Base-by-base conservation (phyloP, 2,113 vertebrate species). In the Silurus meridionalis region DNA sequence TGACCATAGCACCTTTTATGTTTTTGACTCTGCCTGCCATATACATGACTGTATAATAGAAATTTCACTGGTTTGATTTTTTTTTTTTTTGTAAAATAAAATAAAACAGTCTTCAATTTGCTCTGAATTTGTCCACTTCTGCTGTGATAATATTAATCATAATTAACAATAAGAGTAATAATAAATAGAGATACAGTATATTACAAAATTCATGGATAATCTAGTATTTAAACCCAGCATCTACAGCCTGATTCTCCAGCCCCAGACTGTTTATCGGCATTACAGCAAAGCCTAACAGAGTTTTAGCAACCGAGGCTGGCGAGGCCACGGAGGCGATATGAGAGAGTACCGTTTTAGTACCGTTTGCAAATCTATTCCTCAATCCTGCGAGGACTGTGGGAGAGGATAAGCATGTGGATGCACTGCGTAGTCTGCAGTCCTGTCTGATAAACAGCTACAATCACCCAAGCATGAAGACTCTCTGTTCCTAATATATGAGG, bases 341-440 rank as follows among this genome's bases (percentile, higher is more conserved):
- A 69, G 74, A 86, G 60, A 86, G 87, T 92, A 82, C 90, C 83
- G 83, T 85, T 85, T 83, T 71, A 69, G 15, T 80, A 52, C 46
- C n/a, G 50, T 46, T 63, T 78, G 81, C 58, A 75, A 89, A 86
- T 88, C 84, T 66, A 67, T 77, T 79, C 64, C 48, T 85, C 83
- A 8, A 83, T 64, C 64, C 86, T 58, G n/a, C 28, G 66, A 82
- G 88, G 72, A 85, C 66, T 69, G 79, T 82, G 67, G 58, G 37
- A 82, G 79, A 28, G 77, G 89, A 84, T 87, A 89, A 87, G 86
- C 53, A 72, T 87, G 85, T 82, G 84, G 71, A 83, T 63, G 64
- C 71, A 14, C 55, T 83, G 80, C 25, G 7, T 74, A 83, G 83
- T 80, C 87, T 77, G 82, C 84, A 37, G 25, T 53, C 61, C 74